phyloP scores from a whole-genome alignment of 2,888 invertebrate genomes.

The Lepidochrysops patricia region DNA sequence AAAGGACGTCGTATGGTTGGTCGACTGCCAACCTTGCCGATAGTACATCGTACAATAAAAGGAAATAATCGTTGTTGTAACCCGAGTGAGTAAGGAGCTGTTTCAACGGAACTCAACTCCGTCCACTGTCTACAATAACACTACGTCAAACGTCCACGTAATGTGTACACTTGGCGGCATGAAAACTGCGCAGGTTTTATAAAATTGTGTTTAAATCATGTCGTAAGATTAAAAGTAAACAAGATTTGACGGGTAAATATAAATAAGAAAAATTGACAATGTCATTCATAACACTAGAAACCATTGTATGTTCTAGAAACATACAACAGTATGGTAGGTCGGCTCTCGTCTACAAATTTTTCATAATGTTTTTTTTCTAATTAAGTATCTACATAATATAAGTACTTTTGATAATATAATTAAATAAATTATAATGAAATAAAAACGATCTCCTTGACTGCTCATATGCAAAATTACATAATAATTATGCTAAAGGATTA shows the following conservation, averaged over 20 bases:
- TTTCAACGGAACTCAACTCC: constrained; percentile 8
- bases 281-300: too few species aligned
- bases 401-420: too few species aligned
- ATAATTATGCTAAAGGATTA: background rate
- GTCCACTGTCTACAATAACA: constrained; percentile 31
- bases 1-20: too few species aligned
- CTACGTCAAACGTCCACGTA: constrained; percentile 24
- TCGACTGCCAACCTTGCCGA: too few species aligned
- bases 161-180: constrained; percentile 22
- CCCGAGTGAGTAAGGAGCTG: constrained; percentile 1
- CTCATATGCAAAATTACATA: background rate
- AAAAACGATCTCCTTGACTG: background rate
- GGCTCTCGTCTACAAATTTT: too few species aligned
- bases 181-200: background rate
- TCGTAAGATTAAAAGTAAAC: too few species aligned
- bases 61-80: background rate
- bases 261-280: too few species aligned
- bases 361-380: too few species aligned
- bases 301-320: too few species aligned
- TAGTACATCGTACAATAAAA: background rate
- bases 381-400: too few species aligned
- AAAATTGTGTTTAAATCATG: background rate
- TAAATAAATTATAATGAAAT: background rate
- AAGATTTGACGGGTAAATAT: too few species aligned
- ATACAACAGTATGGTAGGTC: too few species aligned